A percentile compares a stretch with the other conserved stretches of the same genome.
Evolutionary conservation across 2,113 vertebrate genomes (phyloP).

Genomic region (Rallus limicola): DNA sequence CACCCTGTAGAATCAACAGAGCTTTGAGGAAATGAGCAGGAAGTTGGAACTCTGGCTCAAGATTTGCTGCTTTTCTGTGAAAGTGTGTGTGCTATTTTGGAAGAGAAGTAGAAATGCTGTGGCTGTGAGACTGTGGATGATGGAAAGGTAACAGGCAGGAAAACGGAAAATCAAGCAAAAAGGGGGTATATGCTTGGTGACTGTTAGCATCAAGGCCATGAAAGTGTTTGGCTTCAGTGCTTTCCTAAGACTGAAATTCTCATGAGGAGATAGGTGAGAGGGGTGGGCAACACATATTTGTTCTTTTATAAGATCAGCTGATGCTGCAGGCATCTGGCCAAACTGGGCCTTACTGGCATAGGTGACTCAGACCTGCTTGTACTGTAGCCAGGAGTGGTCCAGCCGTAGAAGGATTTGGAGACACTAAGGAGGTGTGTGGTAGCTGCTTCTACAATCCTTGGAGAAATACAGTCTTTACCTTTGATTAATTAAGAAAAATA

Average conservation of each 20-base stretch:
- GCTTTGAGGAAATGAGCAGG: neutral
- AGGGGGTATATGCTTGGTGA: neutral
- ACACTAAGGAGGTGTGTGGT: neutral
- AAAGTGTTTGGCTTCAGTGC: neutral
- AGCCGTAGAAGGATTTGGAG: neutral
- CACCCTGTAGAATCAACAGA: neutral
- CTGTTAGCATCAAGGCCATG: fast-evolving
- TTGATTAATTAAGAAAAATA: neutral
- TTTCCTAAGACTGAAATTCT: neutral
- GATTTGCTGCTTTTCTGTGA: neutral
- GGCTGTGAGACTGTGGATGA: fast-evolving
- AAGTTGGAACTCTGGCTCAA: neutral
- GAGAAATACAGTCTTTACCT: neutral
- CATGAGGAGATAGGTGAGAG: neutral
- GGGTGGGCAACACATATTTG: fast-evolving
- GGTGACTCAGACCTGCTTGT: fast-evolving
- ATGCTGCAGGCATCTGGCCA: fast-evolving
- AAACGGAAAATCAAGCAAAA: neutral
- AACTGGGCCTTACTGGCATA: neutral
- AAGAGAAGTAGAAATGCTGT: neutral
- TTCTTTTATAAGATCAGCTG: no score
- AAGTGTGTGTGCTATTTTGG: neutral
- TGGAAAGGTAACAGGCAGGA: neutral
- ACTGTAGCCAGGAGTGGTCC: neutral
- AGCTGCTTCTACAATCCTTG: neutral